These are phyloP conservation scores for Argyra leucocephala DNA, from an alignment of 2,888 invertebrate genomes.

Conservation along the genomic window DNA sequence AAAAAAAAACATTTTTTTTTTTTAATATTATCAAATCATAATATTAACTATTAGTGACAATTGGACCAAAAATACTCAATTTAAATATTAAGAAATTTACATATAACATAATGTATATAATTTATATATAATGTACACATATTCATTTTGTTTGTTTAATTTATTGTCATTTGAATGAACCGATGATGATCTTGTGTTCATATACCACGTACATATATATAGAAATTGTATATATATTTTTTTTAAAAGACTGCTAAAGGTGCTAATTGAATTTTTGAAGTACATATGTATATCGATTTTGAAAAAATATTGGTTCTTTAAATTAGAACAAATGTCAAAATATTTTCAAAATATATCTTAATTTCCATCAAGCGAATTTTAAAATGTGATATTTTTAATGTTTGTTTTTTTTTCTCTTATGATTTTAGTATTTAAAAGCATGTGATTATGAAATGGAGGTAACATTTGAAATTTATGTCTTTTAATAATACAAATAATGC, in stretches of 20 bases:
- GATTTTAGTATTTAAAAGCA: not conserved
- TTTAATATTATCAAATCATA: not conserved
- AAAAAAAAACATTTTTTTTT: not conserved
- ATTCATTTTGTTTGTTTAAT: not conserved
- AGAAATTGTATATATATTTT: not conserved
- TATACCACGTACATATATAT: not conserved
- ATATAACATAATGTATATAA: not conserved
- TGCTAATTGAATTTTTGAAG: not conserved
- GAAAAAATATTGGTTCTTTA: not conserved
- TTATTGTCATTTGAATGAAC: too few species aligned
- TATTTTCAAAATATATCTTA: slow-evolving; percentile 6
- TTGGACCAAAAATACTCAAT: not conserved
- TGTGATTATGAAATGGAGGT: not conserved
- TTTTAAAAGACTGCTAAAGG: not conserved
- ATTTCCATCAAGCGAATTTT: not conserved
- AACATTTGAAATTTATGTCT: slow-evolving; percentile 2
- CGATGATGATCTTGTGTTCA: not conserved
- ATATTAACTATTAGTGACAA: not conserved
- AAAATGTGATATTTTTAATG: not conserved
- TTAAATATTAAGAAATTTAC: not conserved
- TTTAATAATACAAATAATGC: not conserved
- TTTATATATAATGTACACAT: not conserved
- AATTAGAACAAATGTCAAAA: slow-evolving; percentile 1
- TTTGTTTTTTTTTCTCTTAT: not conserved
- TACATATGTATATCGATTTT: not conserved